These are phyloP conservation scores for Sceloporus undulatus DNA, from an alignment of 2,113 vertebrate species.

Conservation along the genomic window DNA sequence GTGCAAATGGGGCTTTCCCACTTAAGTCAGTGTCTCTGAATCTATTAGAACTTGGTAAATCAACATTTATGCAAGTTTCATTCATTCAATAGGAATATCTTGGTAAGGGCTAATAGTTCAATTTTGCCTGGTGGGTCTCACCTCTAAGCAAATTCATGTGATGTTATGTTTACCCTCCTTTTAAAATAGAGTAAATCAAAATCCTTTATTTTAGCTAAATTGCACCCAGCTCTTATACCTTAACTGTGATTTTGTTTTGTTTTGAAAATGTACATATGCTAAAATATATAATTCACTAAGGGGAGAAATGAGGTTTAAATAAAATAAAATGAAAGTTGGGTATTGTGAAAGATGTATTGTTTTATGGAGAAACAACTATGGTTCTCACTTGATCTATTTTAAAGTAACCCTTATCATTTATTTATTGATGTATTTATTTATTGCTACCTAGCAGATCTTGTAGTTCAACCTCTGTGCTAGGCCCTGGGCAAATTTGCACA, in stretches of 20 bases:
- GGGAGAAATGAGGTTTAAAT: neutral
- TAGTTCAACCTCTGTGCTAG: slow-evolving; percentile 14
- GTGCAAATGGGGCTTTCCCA: too few species aligned
- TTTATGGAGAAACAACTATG: slow-evolving; percentile 19
- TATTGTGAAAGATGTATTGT: neutral
- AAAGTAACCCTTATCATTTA: slow-evolving; percentile 38
- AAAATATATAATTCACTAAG: neutral
- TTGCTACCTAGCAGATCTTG: slow-evolving; percentile 22
- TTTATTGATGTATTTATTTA: slow-evolving; percentile 36
- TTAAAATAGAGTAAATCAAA: neutral
- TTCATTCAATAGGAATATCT: too few species aligned
- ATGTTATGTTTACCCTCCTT: neutral
- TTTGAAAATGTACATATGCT: neutral
- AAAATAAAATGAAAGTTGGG: neutral
- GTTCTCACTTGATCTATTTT: slow-evolving; percentile 24
- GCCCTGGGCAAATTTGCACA: slow-evolving; percentile 20
- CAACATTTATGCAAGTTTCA: too few species aligned
- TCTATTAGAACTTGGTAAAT: too few species aligned
- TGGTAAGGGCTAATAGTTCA: too few species aligned
- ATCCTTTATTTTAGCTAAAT: neutral
- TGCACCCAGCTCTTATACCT: neutral
- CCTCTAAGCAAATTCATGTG: neutral
- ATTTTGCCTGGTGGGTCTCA: neutral
- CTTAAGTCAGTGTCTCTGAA: too few species aligned
- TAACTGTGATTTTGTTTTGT: neutral